Evolutionary conservation across 2,113 vertebrate species (phyloP).

Genomic region (Verasper variegatus): DNA sequence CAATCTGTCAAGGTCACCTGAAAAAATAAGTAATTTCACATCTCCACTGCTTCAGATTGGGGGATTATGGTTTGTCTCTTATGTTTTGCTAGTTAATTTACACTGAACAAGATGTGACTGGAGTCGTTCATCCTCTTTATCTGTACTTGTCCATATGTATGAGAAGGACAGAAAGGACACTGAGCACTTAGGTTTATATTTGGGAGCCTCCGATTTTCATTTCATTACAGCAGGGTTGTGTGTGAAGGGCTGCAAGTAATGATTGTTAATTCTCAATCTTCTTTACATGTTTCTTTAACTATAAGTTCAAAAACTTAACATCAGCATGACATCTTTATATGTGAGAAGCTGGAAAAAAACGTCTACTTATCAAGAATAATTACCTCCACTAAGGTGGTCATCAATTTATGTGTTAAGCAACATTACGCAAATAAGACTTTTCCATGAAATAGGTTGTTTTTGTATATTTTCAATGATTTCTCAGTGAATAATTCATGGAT

Average conservation of each 20-base stretch:
- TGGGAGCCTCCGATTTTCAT: neutral
- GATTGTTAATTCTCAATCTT: too few species aligned
- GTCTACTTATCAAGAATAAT: too few species aligned
- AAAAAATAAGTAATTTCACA: conserved; percentile 2
- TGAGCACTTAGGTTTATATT: neutral
- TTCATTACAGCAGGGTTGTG: too few species aligned
- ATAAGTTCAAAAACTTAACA: too few species aligned
- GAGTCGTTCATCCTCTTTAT: neutral
- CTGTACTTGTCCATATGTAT: conserved; percentile 1
- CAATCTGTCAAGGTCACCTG: conserved; percentile 1
- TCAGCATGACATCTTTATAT: too few species aligned
- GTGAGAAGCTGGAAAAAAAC: too few species aligned
- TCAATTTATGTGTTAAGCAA: too few species aligned
- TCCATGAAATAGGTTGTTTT: neutral
- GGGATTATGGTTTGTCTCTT: conserved; percentile 5
- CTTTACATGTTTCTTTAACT: too few species aligned
- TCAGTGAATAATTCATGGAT: too few species aligned
- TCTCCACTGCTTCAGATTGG: neutral
- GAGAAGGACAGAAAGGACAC: neutral
- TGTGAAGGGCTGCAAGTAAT: neutral
- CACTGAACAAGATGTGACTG: conserved; percentile 7
- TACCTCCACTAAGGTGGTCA: too few species aligned
- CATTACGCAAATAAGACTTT: too few species aligned
- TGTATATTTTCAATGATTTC: too few species aligned
- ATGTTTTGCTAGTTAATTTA: conserved; percentile 5